Base-by-base conservation (phyloP, 2,888 invertebrate species). In the Drosophila nr. fundita region DNA sequence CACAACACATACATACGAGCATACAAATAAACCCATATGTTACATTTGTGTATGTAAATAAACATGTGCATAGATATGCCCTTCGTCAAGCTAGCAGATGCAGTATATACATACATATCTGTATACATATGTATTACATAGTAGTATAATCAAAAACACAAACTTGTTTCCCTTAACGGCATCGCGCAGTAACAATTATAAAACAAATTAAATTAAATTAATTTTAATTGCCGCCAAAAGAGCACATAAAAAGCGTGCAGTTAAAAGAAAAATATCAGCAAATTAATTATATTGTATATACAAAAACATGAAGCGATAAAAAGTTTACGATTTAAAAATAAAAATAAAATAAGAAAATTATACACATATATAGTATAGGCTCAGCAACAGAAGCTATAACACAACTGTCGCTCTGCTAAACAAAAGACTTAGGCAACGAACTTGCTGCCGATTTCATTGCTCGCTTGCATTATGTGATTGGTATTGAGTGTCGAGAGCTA, bases 401-500 rank as follows among this genome's bases (percentile, higher is more conserved):
- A 63, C 38, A 72, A 73, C 55, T 48, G 68, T 69, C 66, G 64
- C 61, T 62, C 53, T 48, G 52, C 58, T 30, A 59, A 82, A 81
- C 77, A 87, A 90, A 89, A 90, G 90, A 90, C 87, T 90, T 90
- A 87, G 81, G 88, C 81, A 83, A 88, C 85, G 72, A 90, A 89
- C 89, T 82, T 74, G 78, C 73, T 87, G 85, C 81, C 67, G 78
- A 76, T 84, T 77, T 66, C 74, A 76, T 52, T 45, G 58, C 60
- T 58, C 58, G 66, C 60, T 49, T 64, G 67, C 69, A 58, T 59
- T 60, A 64, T 63, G 67, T 59, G 77, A 11, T 42, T 42, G 62
- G 53, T 71, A 54, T 68, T 66, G 70, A 62, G 77, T 71, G 64
- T 72, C 61, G 50, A 60, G 68, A 48, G 66, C 49, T 48, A 29